Percentiles rank a stretch among this genome's conserved stretches.
Evolutionary conservation across 2,888 invertebrate species (phyloP).

Genomic region (Dexiosoma caninum): DNA sequence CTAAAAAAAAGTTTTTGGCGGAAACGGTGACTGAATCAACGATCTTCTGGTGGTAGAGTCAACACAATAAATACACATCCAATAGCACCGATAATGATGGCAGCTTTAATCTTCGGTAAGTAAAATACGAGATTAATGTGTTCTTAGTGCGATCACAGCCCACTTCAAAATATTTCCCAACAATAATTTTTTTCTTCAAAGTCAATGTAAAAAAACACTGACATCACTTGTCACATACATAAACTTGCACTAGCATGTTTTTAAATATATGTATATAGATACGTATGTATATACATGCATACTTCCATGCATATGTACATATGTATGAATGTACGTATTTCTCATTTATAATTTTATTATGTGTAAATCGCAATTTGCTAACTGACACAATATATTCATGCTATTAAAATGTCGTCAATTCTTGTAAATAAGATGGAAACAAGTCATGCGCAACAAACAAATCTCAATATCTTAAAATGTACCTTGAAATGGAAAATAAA

Average conservation of each 20-base stretch:
- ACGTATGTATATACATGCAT: too few relatives aligned
- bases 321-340: not conserved
- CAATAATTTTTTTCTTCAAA: constrained; percentile 13
- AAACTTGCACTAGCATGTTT: not conserved
- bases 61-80: too few relatives aligned
- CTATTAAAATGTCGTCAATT: constrained; percentile 59
- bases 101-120: too few relatives aligned
- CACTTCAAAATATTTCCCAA: not conserved
- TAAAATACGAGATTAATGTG: too few relatives aligned
- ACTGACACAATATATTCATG: constrained; percentile 34
- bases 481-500: constrained; percentile 47
- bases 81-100: too few relatives aligned
- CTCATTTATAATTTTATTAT: constrained; percentile 45
- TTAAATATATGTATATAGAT: too few relatives aligned
- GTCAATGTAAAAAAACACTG: constrained; percentile 32
- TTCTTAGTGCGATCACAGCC: not conserved
- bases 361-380: constrained; percentile 54
- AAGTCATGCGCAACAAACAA: constrained; percentile 61
- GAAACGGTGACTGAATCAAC: too few relatives aligned
- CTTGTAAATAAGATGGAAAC: constrained; percentile 62
- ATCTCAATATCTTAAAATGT: constrained; percentile 32
- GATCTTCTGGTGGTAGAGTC: too few relatives aligned
- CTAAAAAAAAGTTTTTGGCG: too few relatives aligned
- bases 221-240: constrained; percentile 48
- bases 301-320: too few relatives aligned